Evolutionary conservation across 2,888 invertebrate species (phyloP).

Genomic region (Leucophenga maculata): DNA sequence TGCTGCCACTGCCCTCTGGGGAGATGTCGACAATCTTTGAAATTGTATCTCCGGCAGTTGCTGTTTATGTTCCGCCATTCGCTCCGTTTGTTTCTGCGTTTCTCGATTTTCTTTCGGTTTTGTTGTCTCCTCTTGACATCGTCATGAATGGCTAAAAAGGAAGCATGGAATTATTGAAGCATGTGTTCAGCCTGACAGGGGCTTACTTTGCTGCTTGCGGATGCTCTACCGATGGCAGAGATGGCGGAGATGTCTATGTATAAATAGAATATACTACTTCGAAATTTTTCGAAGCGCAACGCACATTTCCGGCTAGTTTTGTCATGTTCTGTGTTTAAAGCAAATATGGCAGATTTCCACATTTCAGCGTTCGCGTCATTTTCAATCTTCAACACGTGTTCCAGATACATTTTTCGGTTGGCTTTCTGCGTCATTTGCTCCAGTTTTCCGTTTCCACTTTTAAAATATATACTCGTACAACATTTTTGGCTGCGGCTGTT

Average conservation of each 20-base stretch:
- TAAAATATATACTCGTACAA: conserved; percentile 2
- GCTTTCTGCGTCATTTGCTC: conserved; percentile 26
- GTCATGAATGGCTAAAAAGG: conserved; percentile 21
- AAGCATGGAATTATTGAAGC: conserved; percentile 49
- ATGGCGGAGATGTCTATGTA: conserved; percentile 39
- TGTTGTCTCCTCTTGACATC: not conserved
- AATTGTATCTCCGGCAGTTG: conserved; percentile 41
- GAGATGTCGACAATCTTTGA: conserved; percentile 47
- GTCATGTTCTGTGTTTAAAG: too few relatives aligned
- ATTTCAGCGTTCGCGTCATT: too few relatives aligned
- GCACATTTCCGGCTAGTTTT: conserved; percentile 30
- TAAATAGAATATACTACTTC: conserved; percentile 52
- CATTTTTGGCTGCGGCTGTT: conserved; percentile 11
- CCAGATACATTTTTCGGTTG: too few relatives aligned
- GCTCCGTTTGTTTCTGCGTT: too few relatives aligned
- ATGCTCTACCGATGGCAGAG: conserved; percentile 28
- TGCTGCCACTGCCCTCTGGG: conserved; percentile 44
- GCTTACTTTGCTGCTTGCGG: conserved; percentile 18
- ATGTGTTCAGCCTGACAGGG: conserved; percentile 38
- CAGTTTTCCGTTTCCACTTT: conserved; percentile 36
- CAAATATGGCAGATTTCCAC: too few relatives aligned
- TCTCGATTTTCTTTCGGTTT: not conserved
- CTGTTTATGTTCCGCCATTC: conserved; percentile 17
- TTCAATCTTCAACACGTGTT: too few relatives aligned
- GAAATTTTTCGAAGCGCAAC: conserved; percentile 47